Base-by-base conservation (phyloP, 2,113 vertebrate genomes). In the Thymallus thymallus region DNA sequence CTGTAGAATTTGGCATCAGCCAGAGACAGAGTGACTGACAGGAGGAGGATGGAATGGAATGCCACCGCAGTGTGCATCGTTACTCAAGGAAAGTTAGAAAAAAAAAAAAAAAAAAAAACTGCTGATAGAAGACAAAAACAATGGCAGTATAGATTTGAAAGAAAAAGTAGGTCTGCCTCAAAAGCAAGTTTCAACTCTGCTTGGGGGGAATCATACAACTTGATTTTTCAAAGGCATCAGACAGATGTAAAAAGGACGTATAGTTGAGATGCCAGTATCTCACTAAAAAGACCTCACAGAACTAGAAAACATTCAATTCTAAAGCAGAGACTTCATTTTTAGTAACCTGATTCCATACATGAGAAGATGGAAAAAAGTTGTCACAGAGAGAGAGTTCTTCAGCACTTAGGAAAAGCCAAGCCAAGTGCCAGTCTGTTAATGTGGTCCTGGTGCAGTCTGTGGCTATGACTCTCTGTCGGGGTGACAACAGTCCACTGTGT, bases 401-500 rank as follows among this genome's bases (percentile, higher is more conserved):
- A 51, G 48, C 48, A 18, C 48, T 51, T 51, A 51, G 16, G 56
- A 60, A 16, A 60, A 22, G 35, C 35, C 35, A 41, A 41, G 35
- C 10, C 35, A 41, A 60, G 56, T 7, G 56, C 5, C 56, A 9
- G 56, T 23, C 56, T 60, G 30, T 66, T 18, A 23, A 23, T 65
- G 63, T 65, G 16, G 67, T 26, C 20, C 12, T 69, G 74, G 16
- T 26, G 51, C 51, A 20, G 62, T 18, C 30, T 66, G 30, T 79
- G 80, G 73, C 80, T 87, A 81, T 80, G 81, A 70, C 84, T 84
- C 61, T 63, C 67, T 69, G 83, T 76, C 60, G n/a, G 18, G 30
- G 72, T 67, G 81, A 88, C 82, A 84, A 82, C 78, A 75, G 86
- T 84, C 83, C 82, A 84, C 87, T 89, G 87, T 88, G 87, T 82